These are phyloP conservation scores for Apodemia mormo DNA, from an alignment of 2,888 invertebrate genomes.

Conservation along the genomic window DNA sequence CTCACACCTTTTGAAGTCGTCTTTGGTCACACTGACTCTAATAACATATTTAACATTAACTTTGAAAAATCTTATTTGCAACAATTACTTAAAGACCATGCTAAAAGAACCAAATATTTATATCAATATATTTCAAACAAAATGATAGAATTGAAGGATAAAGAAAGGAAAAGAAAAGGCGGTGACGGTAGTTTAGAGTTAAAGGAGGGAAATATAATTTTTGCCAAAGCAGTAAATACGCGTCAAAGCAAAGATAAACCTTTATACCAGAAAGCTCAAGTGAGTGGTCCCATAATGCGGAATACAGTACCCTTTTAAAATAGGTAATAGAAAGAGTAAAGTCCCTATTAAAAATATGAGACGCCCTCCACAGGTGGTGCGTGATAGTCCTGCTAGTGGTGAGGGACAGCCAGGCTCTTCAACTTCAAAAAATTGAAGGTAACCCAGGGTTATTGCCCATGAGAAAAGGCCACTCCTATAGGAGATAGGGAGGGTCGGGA, in stretches of 20 bases:
- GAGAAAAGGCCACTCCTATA: slow-evolving; percentile 33
- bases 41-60: slow-evolving; percentile 33
- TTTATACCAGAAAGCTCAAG: slow-evolving; percentile 28
- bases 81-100: slow-evolving; percentile 39
- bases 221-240: slow-evolving; percentile 31
- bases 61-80: slow-evolving; percentile 38
- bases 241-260: slow-evolving; percentile 37
- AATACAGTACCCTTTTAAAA: slow-evolving; percentile 31
- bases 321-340: slow-evolving; percentile 30
- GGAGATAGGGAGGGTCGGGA: not conserved
- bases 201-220: slow-evolving; percentile 28
- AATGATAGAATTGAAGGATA: slow-evolving; percentile 28
- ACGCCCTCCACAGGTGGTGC: slow-evolving; percentile 38
- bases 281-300: slow-evolving; percentile 25
- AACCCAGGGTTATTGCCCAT: slow-evolving; percentile 37
- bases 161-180: slow-evolving; percentile 24
- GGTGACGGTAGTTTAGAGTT: slow-evolving; percentile 31
- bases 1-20: slow-evolving; percentile 40
- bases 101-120: slow-evolving; percentile 33
- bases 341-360: slow-evolving; percentile 38
- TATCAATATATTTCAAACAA: slow-evolving; percentile 34
- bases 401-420: slow-evolving; percentile 34
- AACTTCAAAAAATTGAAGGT: slow-evolving; percentile 37
- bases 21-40: slow-evolving; percentile 40
- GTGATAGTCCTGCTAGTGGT: slow-evolving; percentile 21